Percentiles rank a stretch among this genome's conserved stretches.
Evolutionary conservation across 2,113 vertebrate species (phyloP).

Genomic region (Machaerirhynchus nigripectus): DNA sequence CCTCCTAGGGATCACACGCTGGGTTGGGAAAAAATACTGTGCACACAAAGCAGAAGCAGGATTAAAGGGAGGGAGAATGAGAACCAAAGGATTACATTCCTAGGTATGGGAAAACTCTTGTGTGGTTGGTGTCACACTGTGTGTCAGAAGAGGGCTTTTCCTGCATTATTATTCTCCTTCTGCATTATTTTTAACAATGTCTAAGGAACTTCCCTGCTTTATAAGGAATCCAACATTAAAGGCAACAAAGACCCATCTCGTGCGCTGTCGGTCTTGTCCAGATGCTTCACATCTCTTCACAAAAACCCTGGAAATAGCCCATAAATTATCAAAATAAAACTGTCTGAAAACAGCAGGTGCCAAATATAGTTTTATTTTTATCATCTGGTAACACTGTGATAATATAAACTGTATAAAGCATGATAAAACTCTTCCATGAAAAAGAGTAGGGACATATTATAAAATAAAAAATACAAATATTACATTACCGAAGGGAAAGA

Average conservation of each 20-base stretch:
- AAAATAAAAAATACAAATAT: slow-evolving; percentile 28
- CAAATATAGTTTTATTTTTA: background rate
- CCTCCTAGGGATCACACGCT: accelerated
- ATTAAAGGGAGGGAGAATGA: background rate
- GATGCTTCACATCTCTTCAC: background rate
- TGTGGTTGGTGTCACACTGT: background rate
- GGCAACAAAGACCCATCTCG: accelerated
- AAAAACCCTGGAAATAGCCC: background rate
- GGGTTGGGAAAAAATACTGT: accelerated
- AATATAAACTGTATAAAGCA: slow-evolving; percentile 13
- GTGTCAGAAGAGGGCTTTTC: background rate
- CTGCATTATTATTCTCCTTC: background rate
- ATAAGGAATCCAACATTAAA: background rate
- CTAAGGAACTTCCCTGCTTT: background rate
- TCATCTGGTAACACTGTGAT: background rate
- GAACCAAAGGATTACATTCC: background rate
- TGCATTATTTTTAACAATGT: background rate
- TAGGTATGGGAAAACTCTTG: background rate
- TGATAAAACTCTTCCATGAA: background rate
- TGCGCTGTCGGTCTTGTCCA: background rate
- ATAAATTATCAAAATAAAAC: background rate
- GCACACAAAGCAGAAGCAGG: background rate
- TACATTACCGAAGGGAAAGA: background rate
- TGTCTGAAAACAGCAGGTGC: background rate
- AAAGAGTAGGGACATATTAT: background rate